These are phyloP conservation scores for Acanthiza pusilla DNA, from an alignment of 2,797 vertebrate species.

Conservation along the genomic window DNA sequence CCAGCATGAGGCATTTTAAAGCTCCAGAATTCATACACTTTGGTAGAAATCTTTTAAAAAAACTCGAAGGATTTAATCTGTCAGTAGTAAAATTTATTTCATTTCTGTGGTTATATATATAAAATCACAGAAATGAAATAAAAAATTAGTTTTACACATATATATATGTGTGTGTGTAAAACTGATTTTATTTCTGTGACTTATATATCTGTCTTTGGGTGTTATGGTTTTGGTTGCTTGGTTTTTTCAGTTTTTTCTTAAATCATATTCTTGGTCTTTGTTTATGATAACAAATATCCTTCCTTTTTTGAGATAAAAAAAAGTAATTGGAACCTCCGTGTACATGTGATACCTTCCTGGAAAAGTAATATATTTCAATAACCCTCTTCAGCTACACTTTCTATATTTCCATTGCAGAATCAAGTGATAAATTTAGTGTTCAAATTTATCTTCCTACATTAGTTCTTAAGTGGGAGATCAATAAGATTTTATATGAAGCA, in stretches of 20 bases:
- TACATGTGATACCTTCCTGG: background rate
- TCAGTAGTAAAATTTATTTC: background rate
- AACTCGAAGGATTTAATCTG: background rate
- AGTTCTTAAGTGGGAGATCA: background rate
- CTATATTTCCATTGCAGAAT: background rate
- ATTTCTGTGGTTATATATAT: background rate
- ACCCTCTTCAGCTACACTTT: background rate
- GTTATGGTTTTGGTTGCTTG: background rate
- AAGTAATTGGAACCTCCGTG: background rate
- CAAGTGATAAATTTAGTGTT: background rate
- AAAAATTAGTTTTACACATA: no score
- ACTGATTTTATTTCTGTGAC: no score
- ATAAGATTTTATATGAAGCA: background rate
- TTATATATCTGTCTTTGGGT: background rate
- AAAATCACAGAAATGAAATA: no score
- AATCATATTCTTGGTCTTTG: background rate
- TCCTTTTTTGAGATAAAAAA: background rate
- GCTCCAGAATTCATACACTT: background rate
- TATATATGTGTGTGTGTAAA: background rate
- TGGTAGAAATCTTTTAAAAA: background rate
- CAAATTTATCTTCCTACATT: background rate
- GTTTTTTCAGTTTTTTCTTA: accelerated
- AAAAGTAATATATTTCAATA: background rate
- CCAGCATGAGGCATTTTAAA: background rate
- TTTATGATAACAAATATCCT: background rate